Conservation (phyloP, 1,140 invertebrate genomes). For the Drosophila funebris region DNA sequence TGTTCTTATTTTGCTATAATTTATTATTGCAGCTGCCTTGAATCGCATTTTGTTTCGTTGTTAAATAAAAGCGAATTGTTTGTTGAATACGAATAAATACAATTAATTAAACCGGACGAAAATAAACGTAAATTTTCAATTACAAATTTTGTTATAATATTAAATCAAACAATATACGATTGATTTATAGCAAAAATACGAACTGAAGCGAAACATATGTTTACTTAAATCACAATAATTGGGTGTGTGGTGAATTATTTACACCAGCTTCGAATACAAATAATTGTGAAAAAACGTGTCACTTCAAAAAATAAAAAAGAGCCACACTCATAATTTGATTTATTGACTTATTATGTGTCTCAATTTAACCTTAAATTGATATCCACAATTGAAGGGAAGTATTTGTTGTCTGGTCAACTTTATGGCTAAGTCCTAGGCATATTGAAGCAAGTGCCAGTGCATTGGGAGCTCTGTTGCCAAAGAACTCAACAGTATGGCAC, state of each 20-base stretch:
- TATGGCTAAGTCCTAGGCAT: conserved; percentile 23
- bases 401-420: conserved; percentile 7
- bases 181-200: background rate
- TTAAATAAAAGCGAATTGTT: conserved; percentile 20
- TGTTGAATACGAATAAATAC: conserved; percentile 9
- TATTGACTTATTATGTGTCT: conserved; percentile 1
- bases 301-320: conserved; percentile 1
- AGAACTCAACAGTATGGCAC: conserved; percentile 16
- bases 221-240: background rate
- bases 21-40: conserved; percentile 72
- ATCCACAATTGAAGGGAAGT: background rate
- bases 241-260: background rate
- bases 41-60: conserved; percentile 30
- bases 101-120: conserved; percentile 26
- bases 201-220: background rate
- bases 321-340: conserved; percentile 8
- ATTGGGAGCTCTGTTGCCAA: conserved; percentile 9
- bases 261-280: background rate
- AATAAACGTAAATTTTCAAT: background rate
- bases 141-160: conserved; percentile 10
- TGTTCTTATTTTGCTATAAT: conserved; percentile 47
- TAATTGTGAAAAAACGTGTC: background rate
- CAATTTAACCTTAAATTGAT: conserved; percentile 8
- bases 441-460: conserved; percentile 32
- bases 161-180: background rate